Evolutionary conservation across 2,888 invertebrate genomes (phyloP).

Genomic region (Electrophaes corylata): DNA sequence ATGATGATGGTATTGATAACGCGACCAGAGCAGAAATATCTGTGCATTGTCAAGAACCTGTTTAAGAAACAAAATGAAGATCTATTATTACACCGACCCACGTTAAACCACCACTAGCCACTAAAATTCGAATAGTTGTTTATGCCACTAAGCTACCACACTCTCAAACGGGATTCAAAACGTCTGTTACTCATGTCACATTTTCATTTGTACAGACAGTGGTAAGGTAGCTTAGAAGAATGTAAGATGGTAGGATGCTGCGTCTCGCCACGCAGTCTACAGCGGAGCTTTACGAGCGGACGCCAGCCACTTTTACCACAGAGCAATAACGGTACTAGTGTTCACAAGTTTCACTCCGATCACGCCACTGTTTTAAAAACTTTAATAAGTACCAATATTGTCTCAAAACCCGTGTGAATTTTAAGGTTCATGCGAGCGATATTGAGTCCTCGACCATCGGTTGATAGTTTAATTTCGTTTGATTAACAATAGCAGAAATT

Average conservation of each 20-base stretch:
- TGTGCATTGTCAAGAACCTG: background rate
- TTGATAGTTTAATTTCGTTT: background rate
- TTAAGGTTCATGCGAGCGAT: background rate
- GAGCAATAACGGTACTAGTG: background rate
- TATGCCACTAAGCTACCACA: background rate
- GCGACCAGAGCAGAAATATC: too few species aligned
- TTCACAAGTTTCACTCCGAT: conserved; percentile 2
- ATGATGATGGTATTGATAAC: too few species aligned
- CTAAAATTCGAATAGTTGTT: background rate
- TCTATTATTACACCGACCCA: background rate
- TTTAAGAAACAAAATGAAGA: background rate
- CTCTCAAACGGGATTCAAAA: background rate
- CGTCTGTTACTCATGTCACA: background rate
- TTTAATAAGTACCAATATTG: background rate
- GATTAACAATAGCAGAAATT: background rate
- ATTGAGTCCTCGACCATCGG: background rate
- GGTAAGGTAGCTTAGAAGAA: conserved; percentile 38
- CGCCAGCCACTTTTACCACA: conserved; percentile 71
- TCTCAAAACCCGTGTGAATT: background rate
- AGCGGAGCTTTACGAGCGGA: conserved; percentile 75
- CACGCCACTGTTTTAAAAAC: background rate
- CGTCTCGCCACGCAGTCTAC: conserved; percentile 83
- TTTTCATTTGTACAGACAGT: conserved; percentile 1
- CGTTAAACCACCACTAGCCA: background rate
- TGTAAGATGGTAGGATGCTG: conserved; percentile 49